Conservation (phyloP, 2,888 invertebrate species). For the Nineta flava region DNA sequence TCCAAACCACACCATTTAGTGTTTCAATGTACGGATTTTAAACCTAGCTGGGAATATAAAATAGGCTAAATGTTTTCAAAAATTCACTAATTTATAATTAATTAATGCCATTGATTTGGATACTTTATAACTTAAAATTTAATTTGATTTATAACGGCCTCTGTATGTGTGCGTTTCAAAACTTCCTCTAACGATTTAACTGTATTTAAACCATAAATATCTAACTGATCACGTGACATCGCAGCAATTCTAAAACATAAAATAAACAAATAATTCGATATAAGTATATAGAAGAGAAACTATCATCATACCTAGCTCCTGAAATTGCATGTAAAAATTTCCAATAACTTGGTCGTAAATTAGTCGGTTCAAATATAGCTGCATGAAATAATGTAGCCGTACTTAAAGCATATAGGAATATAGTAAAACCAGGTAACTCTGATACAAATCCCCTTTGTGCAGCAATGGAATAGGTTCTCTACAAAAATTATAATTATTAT, state of each 20-base stretch:
- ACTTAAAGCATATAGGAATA: conserved; percentile 57
- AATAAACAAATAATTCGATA: conserved; percentile 3
- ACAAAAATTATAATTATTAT: conserved; percentile 15
- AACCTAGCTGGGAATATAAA: no score
- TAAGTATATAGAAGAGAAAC: conserved; percentile 1
- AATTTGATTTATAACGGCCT: conserved; percentile 14
- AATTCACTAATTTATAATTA: no score
- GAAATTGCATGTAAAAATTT: conserved; percentile 62
- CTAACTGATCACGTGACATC: conserved; percentile 40
- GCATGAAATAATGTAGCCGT: conserved; percentile 65
- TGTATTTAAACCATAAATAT: conserved; percentile 42
- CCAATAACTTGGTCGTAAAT: conserved; percentile 66
- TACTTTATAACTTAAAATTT: neutral
- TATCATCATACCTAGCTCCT: conserved; percentile 38
- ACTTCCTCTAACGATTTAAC: conserved; percentile 31
- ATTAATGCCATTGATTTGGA: neutral
- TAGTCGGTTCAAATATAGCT: conserved; percentile 62
- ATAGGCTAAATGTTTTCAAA: no score
- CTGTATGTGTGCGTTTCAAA: conserved; percentile 29
- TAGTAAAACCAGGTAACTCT: conserved; percentile 49
- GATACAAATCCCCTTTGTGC: conserved; percentile 48
- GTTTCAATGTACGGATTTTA: no score
- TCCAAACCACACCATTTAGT: no score
- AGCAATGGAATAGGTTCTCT: conserved; percentile 59
- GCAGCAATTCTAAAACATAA: conserved; percentile 32